Conservation (phyloP, 2,797 vertebrate genomes). For the Phaenicophaeus curvirostris region DNA sequence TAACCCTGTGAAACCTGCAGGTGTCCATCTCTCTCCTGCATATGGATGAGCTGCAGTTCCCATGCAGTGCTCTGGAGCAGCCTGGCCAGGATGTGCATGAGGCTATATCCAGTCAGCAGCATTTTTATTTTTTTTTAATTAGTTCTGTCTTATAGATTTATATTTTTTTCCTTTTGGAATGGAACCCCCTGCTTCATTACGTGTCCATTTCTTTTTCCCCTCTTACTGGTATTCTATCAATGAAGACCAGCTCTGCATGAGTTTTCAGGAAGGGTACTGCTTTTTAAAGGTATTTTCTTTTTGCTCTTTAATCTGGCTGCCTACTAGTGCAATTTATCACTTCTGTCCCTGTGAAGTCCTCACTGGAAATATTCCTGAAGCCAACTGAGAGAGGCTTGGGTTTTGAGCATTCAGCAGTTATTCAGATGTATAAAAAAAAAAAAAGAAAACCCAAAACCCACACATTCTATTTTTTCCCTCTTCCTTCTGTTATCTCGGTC, state of each 20-base stretch:
- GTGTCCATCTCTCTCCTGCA: rapidly evolving
- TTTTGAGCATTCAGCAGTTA: conserved; percentile 35
- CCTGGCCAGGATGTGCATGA: neutral
- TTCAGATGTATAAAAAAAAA: neutral
- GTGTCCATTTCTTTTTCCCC: neutral
- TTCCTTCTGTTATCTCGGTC: conserved; percentile 20
- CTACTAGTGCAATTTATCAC: neutral
- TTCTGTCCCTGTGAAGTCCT: neutral
- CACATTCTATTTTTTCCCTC: neutral
- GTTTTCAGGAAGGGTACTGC: neutral
- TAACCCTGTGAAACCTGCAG: rapidly evolving
- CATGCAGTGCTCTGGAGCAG: rapidly evolving
- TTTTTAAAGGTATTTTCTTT: neutral
- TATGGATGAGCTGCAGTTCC: rapidly evolving
- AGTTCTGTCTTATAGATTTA: neutral
- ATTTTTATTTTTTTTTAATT: no score
- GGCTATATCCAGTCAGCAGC: neutral
- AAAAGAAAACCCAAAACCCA: neutral
- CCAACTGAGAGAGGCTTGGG: neutral
- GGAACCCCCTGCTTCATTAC: neutral
- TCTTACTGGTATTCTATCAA: neutral
- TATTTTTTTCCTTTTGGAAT: neutral
- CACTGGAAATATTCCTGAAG: neutral
- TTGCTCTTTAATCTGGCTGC: neutral
- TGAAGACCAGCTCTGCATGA: neutral